These are phyloP conservation scores for Dryobotodes eremita DNA, from an alignment of 2,888 invertebrate genomes.

Conservation along the genomic window DNA sequence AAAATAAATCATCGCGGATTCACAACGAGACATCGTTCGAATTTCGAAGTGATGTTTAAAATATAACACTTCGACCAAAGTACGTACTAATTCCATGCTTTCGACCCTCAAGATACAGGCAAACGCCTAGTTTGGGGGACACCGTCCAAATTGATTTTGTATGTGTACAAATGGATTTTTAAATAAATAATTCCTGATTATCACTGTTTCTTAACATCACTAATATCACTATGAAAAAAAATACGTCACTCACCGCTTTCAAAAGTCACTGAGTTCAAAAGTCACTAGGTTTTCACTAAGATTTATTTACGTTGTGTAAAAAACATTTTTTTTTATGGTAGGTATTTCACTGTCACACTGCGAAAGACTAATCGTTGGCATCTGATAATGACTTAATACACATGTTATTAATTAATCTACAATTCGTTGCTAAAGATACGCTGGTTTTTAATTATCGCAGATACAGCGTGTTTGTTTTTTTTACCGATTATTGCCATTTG, in stretches of 20 bases:
- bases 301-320: conserved; percentile 11
- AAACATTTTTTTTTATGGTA: conserved; percentile 8
- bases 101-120: background rate
- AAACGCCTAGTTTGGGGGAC: background rate
- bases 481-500: background rate
- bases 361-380: conserved; percentile 38
- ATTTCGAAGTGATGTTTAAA: background rate
- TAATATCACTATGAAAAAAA: background rate
- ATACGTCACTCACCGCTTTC: conserved; percentile 32
- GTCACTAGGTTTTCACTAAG: conserved; percentile 32
- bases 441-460: conserved; percentile 37
- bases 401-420: conserved; percentile 60
- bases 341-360: conserved; percentile 11
- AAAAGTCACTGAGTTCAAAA: conserved; percentile 16
- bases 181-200: background rate
- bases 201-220: background rate
- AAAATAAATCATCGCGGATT: background rate
- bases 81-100: conserved; percentile 6
- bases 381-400: conserved; percentile 58
- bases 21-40: too few relatives aligned
- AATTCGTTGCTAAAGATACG: conserved; percentile 42
- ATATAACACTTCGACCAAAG: background rate
- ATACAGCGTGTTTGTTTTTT: conserved; percentile 37
- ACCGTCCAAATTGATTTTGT: background rate
- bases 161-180: background rate